These are phyloP conservation scores for Sebastes steindachneri DNA, from an alignment of 2,797 vertebrate genomes.

Conservation along the genomic window DNA sequence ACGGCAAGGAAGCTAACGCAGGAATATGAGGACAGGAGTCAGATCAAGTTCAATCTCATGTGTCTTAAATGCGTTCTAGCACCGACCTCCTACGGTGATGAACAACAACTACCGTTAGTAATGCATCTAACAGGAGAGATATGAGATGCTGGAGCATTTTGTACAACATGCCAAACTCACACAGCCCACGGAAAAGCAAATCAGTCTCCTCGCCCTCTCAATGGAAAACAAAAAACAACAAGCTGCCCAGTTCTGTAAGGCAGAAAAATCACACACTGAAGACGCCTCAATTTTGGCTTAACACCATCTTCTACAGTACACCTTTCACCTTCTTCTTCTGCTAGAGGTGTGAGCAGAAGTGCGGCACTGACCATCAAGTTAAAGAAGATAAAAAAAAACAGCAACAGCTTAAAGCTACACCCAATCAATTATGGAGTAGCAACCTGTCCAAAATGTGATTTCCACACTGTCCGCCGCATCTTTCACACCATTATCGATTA, in stretches of 20 bases:
- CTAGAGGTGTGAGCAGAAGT: neutral
- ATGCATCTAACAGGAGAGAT: neutral
- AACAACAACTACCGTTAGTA: neutral
- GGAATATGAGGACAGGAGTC: conserved; percentile 1
- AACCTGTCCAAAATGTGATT: conserved; percentile 82
- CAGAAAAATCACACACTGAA: neutral
- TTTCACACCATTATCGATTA: conserved; percentile 82
- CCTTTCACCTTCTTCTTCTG: conserved; percentile 18
- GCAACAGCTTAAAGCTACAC: conserved; percentile 57
- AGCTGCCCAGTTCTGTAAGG: neutral
- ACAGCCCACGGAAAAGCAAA: conserved; percentile 7
- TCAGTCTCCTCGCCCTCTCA: neutral
- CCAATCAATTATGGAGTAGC: conserved; percentile 77
- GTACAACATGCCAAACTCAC: conserved; percentile 11
- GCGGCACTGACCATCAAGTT: conserved; percentile 34
- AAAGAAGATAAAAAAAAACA: conserved; percentile 15
- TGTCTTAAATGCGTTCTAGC: conserved; percentile 1
- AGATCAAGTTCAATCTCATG: conserved; percentile 3
- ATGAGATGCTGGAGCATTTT: conserved; percentile 12
- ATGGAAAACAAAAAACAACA: conserved; percentile 23
- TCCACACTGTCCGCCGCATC: conserved; percentile 79
- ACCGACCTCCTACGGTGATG: neutral
- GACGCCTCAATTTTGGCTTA: neutral
- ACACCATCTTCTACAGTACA: conserved; percentile 2
- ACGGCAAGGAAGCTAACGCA: neutral